phyloP scores from a whole-genome alignment of 1,140 invertebrate genomes.

The Coenobita brevimanus region DNA sequence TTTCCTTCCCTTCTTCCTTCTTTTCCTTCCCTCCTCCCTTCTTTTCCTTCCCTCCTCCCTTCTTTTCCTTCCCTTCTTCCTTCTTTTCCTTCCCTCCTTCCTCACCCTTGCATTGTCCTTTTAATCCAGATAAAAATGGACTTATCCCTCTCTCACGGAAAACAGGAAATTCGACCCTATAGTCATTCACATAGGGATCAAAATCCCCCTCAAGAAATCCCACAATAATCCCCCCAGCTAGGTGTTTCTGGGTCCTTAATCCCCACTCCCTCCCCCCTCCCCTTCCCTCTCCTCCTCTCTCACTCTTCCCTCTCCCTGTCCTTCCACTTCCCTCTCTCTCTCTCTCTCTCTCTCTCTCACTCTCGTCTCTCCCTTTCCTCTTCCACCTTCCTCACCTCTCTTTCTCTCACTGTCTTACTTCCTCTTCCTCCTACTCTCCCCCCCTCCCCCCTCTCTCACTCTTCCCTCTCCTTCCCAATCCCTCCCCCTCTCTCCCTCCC shows the following conservation, averaged over 20 bases:
- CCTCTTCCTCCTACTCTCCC: no score
- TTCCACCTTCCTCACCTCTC: neutral
- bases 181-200: no score
- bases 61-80: no score
- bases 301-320: neutral
- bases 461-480: no score
- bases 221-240: neutral
- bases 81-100: no score
- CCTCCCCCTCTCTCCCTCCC: neutral
- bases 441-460: no score
- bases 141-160: no score
- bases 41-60: no score
- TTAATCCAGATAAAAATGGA: no score
- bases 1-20: no score
- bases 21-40: neutral
- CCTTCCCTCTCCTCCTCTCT: neutral
- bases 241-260: neutral
- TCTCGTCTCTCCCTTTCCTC: neutral
- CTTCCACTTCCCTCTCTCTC: neutral
- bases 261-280: neutral
- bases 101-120: no score
- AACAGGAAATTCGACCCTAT: no score
- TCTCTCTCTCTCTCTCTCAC: neutral
- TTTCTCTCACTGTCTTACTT: neutral
- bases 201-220: neutral